phyloP scores from a whole-genome alignment of 2,888 invertebrate genomes.

The Cyclophora albipunctata region DNA sequence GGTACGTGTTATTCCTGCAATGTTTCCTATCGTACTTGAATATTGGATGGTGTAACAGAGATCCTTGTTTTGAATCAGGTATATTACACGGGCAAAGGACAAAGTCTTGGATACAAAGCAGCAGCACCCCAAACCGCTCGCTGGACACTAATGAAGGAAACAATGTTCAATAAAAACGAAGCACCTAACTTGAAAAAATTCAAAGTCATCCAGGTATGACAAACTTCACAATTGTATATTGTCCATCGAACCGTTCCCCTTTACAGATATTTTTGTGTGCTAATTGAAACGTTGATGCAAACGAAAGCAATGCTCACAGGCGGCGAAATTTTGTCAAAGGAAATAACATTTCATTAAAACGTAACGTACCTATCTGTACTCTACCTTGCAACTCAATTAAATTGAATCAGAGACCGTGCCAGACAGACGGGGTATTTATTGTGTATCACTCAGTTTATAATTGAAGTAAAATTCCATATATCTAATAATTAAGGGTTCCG shows the following conservation, averaged over 20 bases:
- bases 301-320: too few relatives aligned
- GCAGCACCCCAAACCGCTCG: constrained; percentile 70
- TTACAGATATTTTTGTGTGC: background rate
- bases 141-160: constrained; percentile 78
- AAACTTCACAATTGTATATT: background rate
- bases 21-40: background rate
- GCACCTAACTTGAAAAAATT: constrained; percentile 48
- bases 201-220: constrained; percentile 51
- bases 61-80: constrained; percentile 57
- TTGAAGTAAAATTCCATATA: too few relatives aligned
- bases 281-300: background rate
- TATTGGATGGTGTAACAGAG: too few relatives aligned
- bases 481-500: too few relatives aligned
- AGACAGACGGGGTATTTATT: too few relatives aligned
- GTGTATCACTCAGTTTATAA: too few relatives aligned
- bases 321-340: too few relatives aligned
- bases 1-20: constrained; percentile 49
- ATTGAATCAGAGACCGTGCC: too few relatives aligned
- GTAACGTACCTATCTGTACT: too few relatives aligned
- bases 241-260: too few relatives aligned
- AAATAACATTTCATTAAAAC: too few relatives aligned
- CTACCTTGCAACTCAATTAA: too few relatives aligned
- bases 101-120: constrained; percentile 87
- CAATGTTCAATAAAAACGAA: constrained; percentile 53
- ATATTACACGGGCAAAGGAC: constrained; percentile 90